These are phyloP conservation scores for Apis mellifera DNA, from an alignment of 1,140 invertebrate genomes.

Conservation along the genomic window DNA sequence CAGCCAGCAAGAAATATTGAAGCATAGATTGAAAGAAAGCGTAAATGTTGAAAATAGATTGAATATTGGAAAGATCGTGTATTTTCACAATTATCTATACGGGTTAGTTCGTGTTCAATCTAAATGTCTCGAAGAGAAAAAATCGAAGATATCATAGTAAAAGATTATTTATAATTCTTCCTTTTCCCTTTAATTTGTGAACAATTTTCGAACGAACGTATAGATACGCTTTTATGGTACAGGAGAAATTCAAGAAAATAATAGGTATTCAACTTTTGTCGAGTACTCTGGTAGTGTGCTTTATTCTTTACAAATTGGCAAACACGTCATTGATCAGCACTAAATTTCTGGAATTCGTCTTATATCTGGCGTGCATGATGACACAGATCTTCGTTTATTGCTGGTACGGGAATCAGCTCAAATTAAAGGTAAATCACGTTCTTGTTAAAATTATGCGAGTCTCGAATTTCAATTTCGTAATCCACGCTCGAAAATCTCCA, in stretches of 20 bases:
- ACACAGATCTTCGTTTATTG: conserved; percentile 81
- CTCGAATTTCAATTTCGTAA: too few relatives aligned
- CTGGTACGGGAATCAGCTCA: conserved; percentile 83
- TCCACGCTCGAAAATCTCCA: too few relatives aligned
- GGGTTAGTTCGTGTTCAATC: conserved; percentile 43
- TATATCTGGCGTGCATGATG: conserved; percentile 53
- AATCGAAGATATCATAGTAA: too few relatives aligned
- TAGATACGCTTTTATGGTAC: conserved; percentile 40
- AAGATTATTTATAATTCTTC: too few relatives aligned
- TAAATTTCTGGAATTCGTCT: conserved; percentile 55
- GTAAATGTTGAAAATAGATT: neutral
- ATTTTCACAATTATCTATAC: conserved; percentile 61
- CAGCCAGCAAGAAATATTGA: conserved; percentile 57
- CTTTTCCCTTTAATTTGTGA: too few relatives aligned
- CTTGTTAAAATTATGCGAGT: neutral
- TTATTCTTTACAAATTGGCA: conserved; percentile 44
- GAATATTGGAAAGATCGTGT: conserved; percentile 34
- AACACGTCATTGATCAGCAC: conserved; percentile 76
- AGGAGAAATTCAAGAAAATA: conserved; percentile 46
- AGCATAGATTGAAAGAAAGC: conserved; percentile 45
- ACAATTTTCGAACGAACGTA: too few relatives aligned
- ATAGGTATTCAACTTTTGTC: conserved; percentile 51
- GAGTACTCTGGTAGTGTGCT: conserved; percentile 58
- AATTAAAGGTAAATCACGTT: conserved; percentile 41
- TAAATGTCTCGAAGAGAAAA: too few relatives aligned